Evolutionary conservation across 2,797 vertebrate species (phyloP), one percentile per base, ranked within the genome.

Genomic region (Bovichtus diacanthus): DNA sequence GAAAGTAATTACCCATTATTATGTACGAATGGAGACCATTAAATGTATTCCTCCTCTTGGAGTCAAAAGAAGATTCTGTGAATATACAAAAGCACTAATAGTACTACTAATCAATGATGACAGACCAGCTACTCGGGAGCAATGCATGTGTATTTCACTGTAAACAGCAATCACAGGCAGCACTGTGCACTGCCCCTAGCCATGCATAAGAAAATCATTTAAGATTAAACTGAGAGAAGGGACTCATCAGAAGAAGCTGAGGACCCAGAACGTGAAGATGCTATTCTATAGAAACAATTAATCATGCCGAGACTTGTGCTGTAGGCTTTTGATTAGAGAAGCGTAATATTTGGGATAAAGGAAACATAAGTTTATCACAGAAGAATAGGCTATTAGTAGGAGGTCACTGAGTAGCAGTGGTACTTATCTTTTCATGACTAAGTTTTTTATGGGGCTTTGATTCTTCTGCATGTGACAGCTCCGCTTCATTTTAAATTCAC

Each of bases 401-500:
- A 44, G 49, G 67, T 72, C 69, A 71, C 34, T 25, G 50, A 63
- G n/a, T 36, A 53, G 64, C 73, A 51, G 23, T 29, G 23, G 36
- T 43, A 59, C 27, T 80, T 66, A 70, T 56, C 44, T 47, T 71
- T 69, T 70, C 50, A 66, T 81, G 77, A 51, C 41, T 36, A 67
- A 49, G 13, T 47, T 27, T 36, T 34, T 23, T 5, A n/a, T n/a
- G 23, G 23, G 34, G 21, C 44, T 78, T 71, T 75, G 55, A 68
- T 60, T 49, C 51, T 16, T 74, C 39, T 21, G 16, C 46, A 73
- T 65, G 68, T 82, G 78, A 81, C 84, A 82, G 70, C 59, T 61
- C 72, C 78, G 73, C 53, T 78, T 82, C 53, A 74, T 88, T 58
- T n/a, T 75, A 67, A 78, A 85, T 87, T 80, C 44, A 73, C 25